phyloP scores from a whole-genome alignment of 2,797 vertebrate species.

The Alcedo atthis region DNA sequence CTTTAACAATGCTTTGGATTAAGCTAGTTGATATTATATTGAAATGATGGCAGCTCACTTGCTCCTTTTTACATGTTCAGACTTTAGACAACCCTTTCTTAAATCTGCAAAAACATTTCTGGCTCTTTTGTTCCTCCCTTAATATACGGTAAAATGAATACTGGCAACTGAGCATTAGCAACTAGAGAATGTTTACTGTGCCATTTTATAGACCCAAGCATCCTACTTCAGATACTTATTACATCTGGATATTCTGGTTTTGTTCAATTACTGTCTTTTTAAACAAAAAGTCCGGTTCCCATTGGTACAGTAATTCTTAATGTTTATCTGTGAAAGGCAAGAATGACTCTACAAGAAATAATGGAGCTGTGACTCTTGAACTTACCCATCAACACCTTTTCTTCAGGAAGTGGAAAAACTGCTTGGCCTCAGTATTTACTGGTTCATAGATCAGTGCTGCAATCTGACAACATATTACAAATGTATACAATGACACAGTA shows the following conservation, averaged over 20 bases:
- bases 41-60: neutral
- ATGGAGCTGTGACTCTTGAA: neutral
- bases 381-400: conserved; percentile 80
- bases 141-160: neutral
- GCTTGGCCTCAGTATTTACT: conserved; percentile 82
- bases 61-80: neutral
- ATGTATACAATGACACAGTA: neutral
- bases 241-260: too few relatives aligned
- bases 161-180: neutral
- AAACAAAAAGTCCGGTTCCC: neutral
- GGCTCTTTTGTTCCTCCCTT: neutral
- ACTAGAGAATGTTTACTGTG: neutral
- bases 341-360: neutral
- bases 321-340: neutral
- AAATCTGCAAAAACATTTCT: neutral
- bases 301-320: neutral
- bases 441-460: conserved; percentile 86
- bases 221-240: neutral
- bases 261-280: neutral
- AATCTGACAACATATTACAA: conserved; percentile 58
- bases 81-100: neutral
- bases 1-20: neutral
- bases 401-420: conserved; percentile 83
- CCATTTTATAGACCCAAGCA: neutral
- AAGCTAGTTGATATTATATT: neutral